Conservation (phyloP, 1,140 invertebrate species). For the Drosophila punjabiensis region DNA sequence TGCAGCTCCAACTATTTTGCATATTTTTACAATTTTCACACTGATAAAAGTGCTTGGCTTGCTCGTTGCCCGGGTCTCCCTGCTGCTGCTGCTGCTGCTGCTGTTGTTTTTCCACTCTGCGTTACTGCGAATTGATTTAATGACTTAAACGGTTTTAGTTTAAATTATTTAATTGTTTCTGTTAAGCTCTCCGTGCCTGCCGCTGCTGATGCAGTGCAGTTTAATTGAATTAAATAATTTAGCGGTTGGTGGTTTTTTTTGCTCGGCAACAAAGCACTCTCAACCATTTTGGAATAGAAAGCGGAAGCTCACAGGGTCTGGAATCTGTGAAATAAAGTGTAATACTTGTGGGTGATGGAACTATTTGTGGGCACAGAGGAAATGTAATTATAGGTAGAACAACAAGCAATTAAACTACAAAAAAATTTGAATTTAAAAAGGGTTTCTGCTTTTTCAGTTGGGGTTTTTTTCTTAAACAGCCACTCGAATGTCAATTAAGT, state of each 20-base stretch:
- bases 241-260: constrained; percentile 36
- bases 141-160: constrained; percentile 65
- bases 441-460: too few species aligned
- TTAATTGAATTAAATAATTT: constrained; percentile 79
- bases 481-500: not conserved
- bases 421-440: not conserved
- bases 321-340: not conserved
- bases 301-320: constrained; percentile 15
- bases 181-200: constrained; percentile 27
- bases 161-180: constrained; percentile 73
- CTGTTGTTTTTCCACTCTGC: constrained; percentile 10
- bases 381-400: constrained; percentile 8
- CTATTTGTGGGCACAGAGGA: not conserved
- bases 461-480: not conserved
- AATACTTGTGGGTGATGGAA: not conserved
- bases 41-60: constrained; percentile 49
- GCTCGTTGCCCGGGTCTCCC: not conserved
- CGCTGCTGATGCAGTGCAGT: constrained; percentile 1
- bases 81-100: too few species aligned
- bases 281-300: constrained; percentile 13
- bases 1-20: constrained; percentile 45
- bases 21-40: constrained; percentile 63
- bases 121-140: constrained; percentile 63
- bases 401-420: not conserved
- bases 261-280: constrained; percentile 10